These are phyloP conservation scores for Eospalax fontanierii DNA, from an alignment of 2,797 vertebrate genomes.

Conservation along the genomic window DNA sequence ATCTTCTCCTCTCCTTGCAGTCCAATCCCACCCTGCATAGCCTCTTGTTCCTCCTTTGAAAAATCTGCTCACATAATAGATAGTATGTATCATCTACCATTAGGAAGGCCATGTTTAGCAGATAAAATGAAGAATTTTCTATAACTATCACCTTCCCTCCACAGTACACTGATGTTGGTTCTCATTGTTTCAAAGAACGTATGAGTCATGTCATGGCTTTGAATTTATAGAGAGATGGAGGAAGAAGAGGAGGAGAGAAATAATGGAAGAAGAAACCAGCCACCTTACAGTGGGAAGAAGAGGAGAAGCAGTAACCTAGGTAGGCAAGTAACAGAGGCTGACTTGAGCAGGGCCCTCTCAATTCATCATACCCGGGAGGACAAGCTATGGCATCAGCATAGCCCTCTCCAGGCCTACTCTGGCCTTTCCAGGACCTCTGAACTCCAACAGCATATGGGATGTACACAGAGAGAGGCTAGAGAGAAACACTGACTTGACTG, in stretches of 20 bases:
- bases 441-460: not conserved
- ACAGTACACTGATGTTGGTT: not conserved
- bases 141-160: not conserved
- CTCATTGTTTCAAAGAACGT: not conserved
- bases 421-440: not conserved
- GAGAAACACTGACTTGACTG: not conserved
- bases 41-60: not conserved
- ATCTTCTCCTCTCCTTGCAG: not conserved
- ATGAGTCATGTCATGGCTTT: not conserved
- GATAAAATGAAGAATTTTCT: slow-evolving; percentile 17
- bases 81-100: not conserved
- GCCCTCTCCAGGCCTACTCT: not conserved
- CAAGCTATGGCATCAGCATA: no score
- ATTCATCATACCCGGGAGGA: no score
- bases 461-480: not conserved
- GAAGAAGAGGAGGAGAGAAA: not conserved
- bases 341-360: not conserved
- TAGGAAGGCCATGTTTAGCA: not conserved
- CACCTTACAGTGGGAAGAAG: no score
- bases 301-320: not conserved
- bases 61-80: not conserved
- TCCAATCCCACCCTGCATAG: not conserved
- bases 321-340: not conserved
- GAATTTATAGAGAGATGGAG: not conserved
- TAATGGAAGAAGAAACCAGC: no score